phyloP scores from a whole-genome alignment of 2,113 vertebrate genomes.

The Tyto alba region DNA sequence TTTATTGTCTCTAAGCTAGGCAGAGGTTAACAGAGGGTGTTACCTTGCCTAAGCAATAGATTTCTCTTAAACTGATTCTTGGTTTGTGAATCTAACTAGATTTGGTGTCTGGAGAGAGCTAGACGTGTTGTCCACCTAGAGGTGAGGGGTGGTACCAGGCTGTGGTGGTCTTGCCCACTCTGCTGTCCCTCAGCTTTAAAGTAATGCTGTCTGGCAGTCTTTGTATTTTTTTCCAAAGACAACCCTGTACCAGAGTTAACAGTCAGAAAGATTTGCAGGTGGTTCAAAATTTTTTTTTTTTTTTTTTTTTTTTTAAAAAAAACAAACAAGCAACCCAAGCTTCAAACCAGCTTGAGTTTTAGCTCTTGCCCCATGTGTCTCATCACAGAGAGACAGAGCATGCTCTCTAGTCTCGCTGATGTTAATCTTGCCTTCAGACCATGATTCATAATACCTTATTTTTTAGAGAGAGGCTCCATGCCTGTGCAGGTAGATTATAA shows the following conservation, averaged over 20 bases:
- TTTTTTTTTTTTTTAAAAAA: too few species aligned
- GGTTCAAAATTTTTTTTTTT: not conserved
- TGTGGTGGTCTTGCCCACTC: not conserved
- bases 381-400: not conserved
- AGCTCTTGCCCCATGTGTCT: not conserved
- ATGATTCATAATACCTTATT: not conserved
- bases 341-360: not conserved
- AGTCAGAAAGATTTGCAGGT: not conserved
- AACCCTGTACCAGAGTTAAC: not conserved
- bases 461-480: not conserved
- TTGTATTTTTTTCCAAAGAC: not conserved
- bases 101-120: not conserved
- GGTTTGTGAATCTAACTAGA: not conserved
- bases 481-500: not conserved
- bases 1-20: not conserved
- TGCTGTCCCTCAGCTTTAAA: not conserved
- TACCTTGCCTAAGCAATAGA: not conserved
- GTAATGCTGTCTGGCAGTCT: not conserved
- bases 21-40: not conserved
- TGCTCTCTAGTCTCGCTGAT: not conserved
- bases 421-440: not conserved
- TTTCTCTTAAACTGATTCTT: not conserved
- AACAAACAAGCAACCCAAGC: accelerated
- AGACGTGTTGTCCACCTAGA: not conserved
- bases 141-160: not conserved